Evolutionary conservation across 2,888 invertebrate genomes (phyloP).

Genomic region (Protodeltote pygarga): DNA sequence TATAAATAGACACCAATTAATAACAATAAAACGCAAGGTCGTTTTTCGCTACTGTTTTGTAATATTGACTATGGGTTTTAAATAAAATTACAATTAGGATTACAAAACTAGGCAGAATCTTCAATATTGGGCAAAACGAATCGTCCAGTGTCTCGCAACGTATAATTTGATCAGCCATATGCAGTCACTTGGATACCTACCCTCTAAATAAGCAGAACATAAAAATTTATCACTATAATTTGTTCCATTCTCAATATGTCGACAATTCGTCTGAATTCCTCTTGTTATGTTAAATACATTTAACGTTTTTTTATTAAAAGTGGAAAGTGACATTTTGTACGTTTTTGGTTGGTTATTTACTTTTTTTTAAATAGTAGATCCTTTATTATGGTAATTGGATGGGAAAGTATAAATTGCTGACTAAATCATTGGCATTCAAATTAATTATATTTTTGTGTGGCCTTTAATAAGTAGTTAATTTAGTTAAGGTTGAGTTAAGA

Average conservation of each 20-base stretch:
- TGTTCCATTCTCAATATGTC: slow-evolving; percentile 30
- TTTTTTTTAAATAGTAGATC: slow-evolving; percentile 1
- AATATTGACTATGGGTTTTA: background rate
- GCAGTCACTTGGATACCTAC: slow-evolving; percentile 14
- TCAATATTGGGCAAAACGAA: slow-evolving; percentile 1
- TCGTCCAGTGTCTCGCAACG: slow-evolving; percentile 14
- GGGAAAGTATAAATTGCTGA: slow-evolving; percentile 2
- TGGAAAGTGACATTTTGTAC: slow-evolving; percentile 24
- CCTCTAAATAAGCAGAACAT: slow-evolving; percentile 35
- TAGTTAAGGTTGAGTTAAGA: too few relatives aligned
- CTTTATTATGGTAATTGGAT: background rate
- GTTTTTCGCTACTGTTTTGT: background rate
- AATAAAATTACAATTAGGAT: slow-evolving; percentile 3
- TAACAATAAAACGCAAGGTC: background rate
- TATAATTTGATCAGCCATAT: slow-evolving; percentile 28
- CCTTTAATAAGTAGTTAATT: too few relatives aligned
- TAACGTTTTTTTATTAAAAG: slow-evolving; percentile 21
- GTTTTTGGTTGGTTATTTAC: slow-evolving; percentile 22
- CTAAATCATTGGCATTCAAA: too few relatives aligned
- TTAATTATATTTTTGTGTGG: too few relatives aligned
- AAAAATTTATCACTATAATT: slow-evolving; percentile 42
- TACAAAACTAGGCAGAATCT: slow-evolving; percentile 3
- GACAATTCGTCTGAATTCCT: slow-evolving; percentile 23
- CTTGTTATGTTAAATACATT: slow-evolving; percentile 16
- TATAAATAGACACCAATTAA: background rate